phyloP scores from a whole-genome alignment of 2,888 invertebrate genomes.

The Ptychoptera albimana region DNA sequence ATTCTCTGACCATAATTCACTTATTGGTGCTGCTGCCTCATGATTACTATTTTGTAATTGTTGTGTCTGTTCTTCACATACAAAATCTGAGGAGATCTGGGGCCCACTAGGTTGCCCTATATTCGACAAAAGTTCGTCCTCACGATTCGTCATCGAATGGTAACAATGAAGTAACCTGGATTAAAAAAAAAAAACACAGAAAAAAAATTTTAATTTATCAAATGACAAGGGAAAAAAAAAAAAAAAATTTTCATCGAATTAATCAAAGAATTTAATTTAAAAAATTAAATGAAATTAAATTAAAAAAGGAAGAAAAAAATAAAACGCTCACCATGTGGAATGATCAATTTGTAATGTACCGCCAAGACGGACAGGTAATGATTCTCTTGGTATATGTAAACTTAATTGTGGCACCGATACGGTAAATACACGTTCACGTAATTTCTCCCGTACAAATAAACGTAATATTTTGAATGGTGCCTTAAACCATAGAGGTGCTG shows the following conservation, averaged over 20 bases:
- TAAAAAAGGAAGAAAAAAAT: not conserved
- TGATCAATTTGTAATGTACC: conserved; percentile 78
- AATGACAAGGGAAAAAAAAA: not conserved
- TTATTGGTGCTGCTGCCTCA: conserved; percentile 20
- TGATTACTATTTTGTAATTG: conserved; percentile 23
- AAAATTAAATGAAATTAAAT: not conserved
- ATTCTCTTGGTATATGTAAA: conserved; percentile 76
- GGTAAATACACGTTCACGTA: conserved; percentile 89
- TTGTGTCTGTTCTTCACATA: conserved; percentile 27
- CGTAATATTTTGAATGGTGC: conserved; percentile 92
- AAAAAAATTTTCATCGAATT: not conserved
- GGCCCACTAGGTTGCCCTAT: conserved; percentile 24
- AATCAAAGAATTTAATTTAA: not conserved
- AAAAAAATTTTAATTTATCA: not conserved
- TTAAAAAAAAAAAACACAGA: conserved; percentile 11
- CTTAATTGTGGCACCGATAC: conserved; percentile 81
- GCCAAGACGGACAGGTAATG: conserved; percentile 78
- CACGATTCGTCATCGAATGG: conserved; percentile 73
- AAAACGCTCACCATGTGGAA: conserved; percentile 57
- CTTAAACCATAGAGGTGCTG: conserved; percentile 96
- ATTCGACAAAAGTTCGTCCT: conserved; percentile 32
- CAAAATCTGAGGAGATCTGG: conserved; percentile 10
- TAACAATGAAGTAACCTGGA: conserved; percentile 45
- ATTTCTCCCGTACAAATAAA: conserved; percentile 87
- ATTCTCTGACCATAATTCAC: conserved; percentile 36